Base-by-base conservation (phyloP, 2,797 vertebrate species). In the Podarcis siculus region DNA sequence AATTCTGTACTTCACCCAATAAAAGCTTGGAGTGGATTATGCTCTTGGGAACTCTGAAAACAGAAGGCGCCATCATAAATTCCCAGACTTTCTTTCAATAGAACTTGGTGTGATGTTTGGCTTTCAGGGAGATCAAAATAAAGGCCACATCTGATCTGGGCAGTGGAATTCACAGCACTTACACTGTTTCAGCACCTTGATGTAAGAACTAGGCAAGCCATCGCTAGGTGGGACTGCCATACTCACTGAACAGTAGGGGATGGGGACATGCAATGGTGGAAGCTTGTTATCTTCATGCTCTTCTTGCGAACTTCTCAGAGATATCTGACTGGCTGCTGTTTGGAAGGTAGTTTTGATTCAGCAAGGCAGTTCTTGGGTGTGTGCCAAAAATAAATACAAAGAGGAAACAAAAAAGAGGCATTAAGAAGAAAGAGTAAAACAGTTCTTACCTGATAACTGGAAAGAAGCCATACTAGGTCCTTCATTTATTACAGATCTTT, bases 61-160 rank as follows among this genome's bases (percentile, higher is more conserved):
- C 61, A 55, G 75, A 79, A 76, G 75, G 75, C 61, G 39, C 75
- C 75, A 86, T 49, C 67, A 86, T 78, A 79, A 78, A 86, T 86
- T 69, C 75, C 73, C 83, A 85, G 83, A 85, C 83, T 66, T 85
- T 77, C 55, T 58, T 85, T 79, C 39, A 86, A 67, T 77, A 78
- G 39, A 86, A 66, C 61, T 45, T 61, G 32, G 49, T 78, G 61
- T 58, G 45, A 86, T 32, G 37, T 66, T 66, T 78, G 37, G 61
- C 58, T 86, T 10, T 42, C 27, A 30, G 23, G 21, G 84, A 78
- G 75, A 79, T 25, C 64, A 86, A 86, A 78, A 79, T 79, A 86
- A 27, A 42, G 39, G 42, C 37, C 30, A 32, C 19, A 78, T 61
- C 73, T 19, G 25, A 30, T 23, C 73, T 85, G 49, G 42, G 30